A percentile compares a stretch with the other conserved stretches of the same genome.
Conservation (phyloP, 1,140 invertebrate species). For the Kradibia gibbosae region DNA sequence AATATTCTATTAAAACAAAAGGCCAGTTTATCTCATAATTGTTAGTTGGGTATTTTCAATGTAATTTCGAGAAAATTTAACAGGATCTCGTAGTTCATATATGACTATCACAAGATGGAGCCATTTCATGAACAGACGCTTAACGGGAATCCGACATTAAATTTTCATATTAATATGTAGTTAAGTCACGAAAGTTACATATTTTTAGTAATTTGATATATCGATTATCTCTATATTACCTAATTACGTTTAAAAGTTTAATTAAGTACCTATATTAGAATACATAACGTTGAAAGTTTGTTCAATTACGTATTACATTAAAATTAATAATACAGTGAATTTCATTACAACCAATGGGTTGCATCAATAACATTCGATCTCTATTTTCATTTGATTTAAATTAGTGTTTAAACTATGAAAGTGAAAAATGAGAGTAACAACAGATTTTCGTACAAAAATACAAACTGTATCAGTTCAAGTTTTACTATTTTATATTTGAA, state of each 20-base stretch:
- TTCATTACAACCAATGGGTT: neutral
- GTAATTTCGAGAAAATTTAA: neutral
- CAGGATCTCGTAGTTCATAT: neutral
- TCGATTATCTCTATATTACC: neutral
- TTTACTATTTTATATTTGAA: neutral
- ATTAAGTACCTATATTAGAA: neutral
- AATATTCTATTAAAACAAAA: neutral
- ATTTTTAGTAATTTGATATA: slow-evolving; percentile 2
- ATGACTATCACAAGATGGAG: neutral
- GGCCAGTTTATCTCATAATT: neutral
- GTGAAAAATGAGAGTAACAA: neutral
- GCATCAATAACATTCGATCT: neutral
- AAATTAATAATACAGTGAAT: neutral
- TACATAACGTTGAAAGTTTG: neutral
- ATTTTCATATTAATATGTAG: neutral
- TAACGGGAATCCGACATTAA: slow-evolving; percentile 1
- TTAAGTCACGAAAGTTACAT: slow-evolving; percentile 1
- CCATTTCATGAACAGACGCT: neutral
- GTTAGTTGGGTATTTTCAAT: neutral
- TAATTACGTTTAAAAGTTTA: slow-evolving; percentile 9
- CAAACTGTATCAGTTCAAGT: neutral
- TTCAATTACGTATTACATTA: neutral
- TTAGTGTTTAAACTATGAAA: neutral
- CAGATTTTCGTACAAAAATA: neutral
- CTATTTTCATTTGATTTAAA: neutral